Evolutionary conservation across 2,113 vertebrate species (phyloP).

Genomic region (Laticauda laticaudata): DNA sequence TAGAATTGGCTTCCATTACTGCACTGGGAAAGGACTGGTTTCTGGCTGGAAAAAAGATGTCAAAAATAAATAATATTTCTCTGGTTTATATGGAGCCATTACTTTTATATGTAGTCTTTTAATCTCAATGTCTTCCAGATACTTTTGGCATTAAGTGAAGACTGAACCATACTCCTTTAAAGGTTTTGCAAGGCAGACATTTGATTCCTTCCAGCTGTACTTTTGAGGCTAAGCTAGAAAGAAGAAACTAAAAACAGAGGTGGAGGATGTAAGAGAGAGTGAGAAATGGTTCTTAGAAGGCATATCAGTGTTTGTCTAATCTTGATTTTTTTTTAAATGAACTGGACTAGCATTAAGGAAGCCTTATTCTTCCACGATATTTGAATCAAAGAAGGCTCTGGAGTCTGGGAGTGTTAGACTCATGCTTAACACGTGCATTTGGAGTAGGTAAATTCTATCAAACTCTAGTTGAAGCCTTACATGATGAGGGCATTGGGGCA

Average conservation of each 20-base stretch:
- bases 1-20: slow-evolving; percentile 45
- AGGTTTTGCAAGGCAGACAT: slow-evolving; percentile 53
- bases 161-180: slow-evolving; percentile 61
- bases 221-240: slow-evolving; percentile 58
- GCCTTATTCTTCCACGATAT: neutral
- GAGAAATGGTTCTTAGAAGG: slow-evolving; percentile 51
- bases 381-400: neutral
- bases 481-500: neutral
- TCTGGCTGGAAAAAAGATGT: slow-evolving; percentile 15
- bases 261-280: slow-evolving; percentile 1
- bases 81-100: slow-evolving; percentile 31
- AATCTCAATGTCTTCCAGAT: slow-evolving; percentile 43
- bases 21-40: neutral
- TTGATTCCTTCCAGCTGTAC: slow-evolving; percentile 70
- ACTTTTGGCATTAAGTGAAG: slow-evolving; percentile 53
- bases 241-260: slow-evolving; percentile 28
- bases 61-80: slow-evolving; percentile 7
- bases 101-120: slow-evolving; percentile 50
- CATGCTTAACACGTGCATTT: neutral
- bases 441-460: neutral
- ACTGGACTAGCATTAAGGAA: neutral
- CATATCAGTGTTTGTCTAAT: slow-evolving; percentile 53
- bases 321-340: slow-evolving; percentile 24
- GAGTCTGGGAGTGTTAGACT: too few species aligned
- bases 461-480: neutral